Evolutionary conservation across 2,888 invertebrate genomes (phyloP), one percentile per base, ranked within the genome.

Genomic region (Dinocampus coccinellae): DNA sequence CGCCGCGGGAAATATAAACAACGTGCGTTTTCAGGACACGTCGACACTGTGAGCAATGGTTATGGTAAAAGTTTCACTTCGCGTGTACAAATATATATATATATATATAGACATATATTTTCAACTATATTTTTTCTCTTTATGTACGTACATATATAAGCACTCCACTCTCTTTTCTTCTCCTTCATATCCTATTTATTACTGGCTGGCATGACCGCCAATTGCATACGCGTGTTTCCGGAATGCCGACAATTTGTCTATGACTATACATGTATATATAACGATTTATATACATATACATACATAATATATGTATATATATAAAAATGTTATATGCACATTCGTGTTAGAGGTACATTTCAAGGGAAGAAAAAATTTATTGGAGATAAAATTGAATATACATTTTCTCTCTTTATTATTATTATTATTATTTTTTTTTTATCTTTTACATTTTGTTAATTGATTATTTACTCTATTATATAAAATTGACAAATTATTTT

Each of bases 11-110:
- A 78, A 78, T 78, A 81, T 80, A 80, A 81, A 79, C 78, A 80
- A 79, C 76, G 72, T 73, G 72, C 76, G 73, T 74, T 81, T 81
- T 80, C 77, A 76, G 77, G 73, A 74, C 73, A 71, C 73, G 77
- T 80, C 76, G 61, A 33, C 52, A 16, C 16, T n/a, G 67, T 81
- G 80, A 82, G 79, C 75, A 79, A 79, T 80, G 79, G 78, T 79
- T 80, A 81, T 82, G 78, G 79, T 72, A 66, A 79, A 82, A 82
- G 81, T 81, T 82, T 74, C 73, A 62, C 55, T 64, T 60, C 73
- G 13, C 29, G 29, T 58, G 4, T 34, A 58, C 16, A 58, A n/a
- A 58, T 22, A 36, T 55, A 34, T 29, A 7, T 34, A 58, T 13
- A 58, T 29, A 58, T 22, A 36, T 55, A 34, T 29, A 10, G 3